Base-by-base conservation (phyloP, 2,113 vertebrate species). In the Phocoena sinus region DNA sequence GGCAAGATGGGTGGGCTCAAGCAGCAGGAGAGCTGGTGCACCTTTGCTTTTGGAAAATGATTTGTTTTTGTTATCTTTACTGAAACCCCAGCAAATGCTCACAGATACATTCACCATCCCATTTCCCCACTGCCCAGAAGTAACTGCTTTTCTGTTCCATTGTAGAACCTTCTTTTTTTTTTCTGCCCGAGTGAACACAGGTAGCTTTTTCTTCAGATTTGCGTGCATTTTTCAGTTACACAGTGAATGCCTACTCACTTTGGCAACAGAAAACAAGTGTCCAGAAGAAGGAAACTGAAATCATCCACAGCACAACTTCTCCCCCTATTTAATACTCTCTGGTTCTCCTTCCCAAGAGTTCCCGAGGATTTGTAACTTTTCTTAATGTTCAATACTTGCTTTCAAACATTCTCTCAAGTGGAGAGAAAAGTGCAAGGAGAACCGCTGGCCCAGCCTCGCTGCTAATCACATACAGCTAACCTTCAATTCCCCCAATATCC, bases 401-500 rank as follows among this genome's bases (percentile, higher is more conserved):
- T 70, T 33, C 11, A 21, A 13, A 82, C 17, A 6, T 79, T 60
- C 63, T 80, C 41, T 12, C 47, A 23, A 50, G 20, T 31, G 33
- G 38, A 68, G n/a, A 62, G 87, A n/a, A 23, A 12, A 53, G 28
- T 38, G n/a, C 0, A 1, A 31, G 41, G 25, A 25, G 21, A 53
- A 53, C 26, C 26, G 33, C 5, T 1, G 33, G 12, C 21, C 44
- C 36, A 36, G 50, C 73, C 47, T 87, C 0, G 1, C 17, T 7
- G 50, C 8, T 67, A 44, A 33, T 26, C 62, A 17, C 25, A 20
- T 31, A 6, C 7, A 20, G 41, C 33, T 31, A 10, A 28, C 44
- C 41, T 13, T 17, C 0, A 71, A 4, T 53, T 2, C 18, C 58
- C 28, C 0, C 0, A 28, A 17, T 38, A 60, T 26, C 3, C 1